Percentiles rank a stretch among this genome's conserved stretches.
Conservation (phyloP, 1,140 invertebrate species). For the Halictus rubicundus region DNA sequence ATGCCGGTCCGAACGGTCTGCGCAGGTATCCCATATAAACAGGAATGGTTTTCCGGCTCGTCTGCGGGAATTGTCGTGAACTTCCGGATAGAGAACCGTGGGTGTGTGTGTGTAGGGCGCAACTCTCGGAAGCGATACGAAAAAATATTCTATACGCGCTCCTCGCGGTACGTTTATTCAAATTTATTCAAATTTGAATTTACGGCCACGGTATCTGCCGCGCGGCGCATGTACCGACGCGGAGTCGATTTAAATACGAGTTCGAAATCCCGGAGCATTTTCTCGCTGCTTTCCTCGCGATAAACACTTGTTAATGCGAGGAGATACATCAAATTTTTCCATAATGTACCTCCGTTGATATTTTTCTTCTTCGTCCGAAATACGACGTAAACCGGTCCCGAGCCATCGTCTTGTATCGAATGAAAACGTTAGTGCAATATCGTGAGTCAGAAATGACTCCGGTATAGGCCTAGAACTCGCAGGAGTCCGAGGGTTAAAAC, state of each 20-base stretch:
- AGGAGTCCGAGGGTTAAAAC: no score
- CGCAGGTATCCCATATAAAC: neutral
- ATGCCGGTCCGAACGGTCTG: neutral
- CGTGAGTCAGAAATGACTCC: no score
- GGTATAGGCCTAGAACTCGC: no score
- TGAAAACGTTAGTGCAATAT: no score
- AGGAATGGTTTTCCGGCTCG: neutral
- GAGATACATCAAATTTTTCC: no score
- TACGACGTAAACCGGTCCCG: no score
- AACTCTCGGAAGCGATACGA: neutral
- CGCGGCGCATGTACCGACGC: neutral
- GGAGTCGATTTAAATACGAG: slow-evolving; percentile 27
- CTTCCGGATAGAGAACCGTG: neutral
- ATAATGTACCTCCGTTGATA: no score
- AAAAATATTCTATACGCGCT: slow-evolving; percentile 8
- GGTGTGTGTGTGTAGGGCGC: neutral
- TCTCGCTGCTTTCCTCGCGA: neutral
- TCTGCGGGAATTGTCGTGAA: neutral
- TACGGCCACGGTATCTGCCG: slow-evolving; percentile 9
- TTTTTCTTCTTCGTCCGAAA: no score
- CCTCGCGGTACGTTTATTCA: slow-evolving; percentile 16
- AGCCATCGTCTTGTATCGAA: no score
- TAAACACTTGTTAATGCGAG: slow-evolving; percentile 18
- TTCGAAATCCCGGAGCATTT: slow-evolving; percentile 1
- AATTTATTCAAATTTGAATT: slow-evolving; percentile 40